Evolutionary conservation across 2,888 invertebrate genomes (phyloP), one percentile per base, ranked within the genome.

Genomic region (Cheilosia urbana): DNA sequence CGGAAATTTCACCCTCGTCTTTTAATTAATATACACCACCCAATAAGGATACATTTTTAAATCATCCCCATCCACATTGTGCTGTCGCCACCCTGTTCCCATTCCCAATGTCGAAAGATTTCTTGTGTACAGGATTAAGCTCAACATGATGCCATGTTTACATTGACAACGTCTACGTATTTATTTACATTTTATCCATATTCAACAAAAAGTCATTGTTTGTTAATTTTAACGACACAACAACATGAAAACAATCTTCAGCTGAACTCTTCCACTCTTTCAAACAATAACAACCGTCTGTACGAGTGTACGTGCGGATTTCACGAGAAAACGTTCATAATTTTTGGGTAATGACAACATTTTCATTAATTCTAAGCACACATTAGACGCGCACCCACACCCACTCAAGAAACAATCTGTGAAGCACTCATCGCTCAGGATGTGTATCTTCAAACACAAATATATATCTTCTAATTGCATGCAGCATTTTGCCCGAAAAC

Each of bases 361-460:
- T 51, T 78, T 79, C 57, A 83, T 83, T 79, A 79, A 73, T 83
- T 78, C 57, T 49, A 79, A 83, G 73, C 63, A 73, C 73, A 83
- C 63, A 65, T 78, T 73, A 58, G 47, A 40, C 24, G 47, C 34
- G 51, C 51, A 40, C 82, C 17, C 51, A 60, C 13, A 7, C 49
- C 49, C 37, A 3, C 4, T 42, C 27, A 15, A 24, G 58, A 45
- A 40, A 68, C 76, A 77, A 77, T 68, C 68, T 77, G 68, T 53
- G 45, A 53, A 62, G 21, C 21, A 53, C 40, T 68, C 51, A 72
- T 60, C 62, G 40, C 62, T 19, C 24, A 45, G 47, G 45, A 49
- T 69, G 62, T 72, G 62, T 72, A 37, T 62, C 62, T 49, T 77
- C 24, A 27, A 49, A 72, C 42, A 40, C 65, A 78, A 78, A 83